phyloP scores from a whole-genome alignment of 1,140 invertebrate genomes.

The Bombus cullumanus region DNA sequence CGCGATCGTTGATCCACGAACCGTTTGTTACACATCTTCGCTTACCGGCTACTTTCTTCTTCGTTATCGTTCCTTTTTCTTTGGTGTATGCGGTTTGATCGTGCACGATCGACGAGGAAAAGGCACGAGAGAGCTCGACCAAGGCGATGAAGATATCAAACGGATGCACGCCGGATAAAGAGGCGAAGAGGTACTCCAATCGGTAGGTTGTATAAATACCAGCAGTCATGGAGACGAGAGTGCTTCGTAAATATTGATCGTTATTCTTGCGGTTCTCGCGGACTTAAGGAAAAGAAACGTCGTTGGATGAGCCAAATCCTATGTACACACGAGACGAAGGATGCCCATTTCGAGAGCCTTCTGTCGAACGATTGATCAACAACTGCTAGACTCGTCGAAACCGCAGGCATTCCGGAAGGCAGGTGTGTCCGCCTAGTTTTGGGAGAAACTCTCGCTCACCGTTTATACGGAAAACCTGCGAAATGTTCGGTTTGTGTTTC shows the following conservation, averaged over 20 bases:
- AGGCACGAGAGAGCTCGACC: neutral
- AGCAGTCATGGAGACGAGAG: slow-evolving; percentile 65
- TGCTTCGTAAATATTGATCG: slow-evolving; percentile 75
- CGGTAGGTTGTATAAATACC: slow-evolving; percentile 55
- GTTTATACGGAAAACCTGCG: slow-evolving; percentile 31
- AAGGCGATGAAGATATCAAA: slow-evolving; percentile 65
- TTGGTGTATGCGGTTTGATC: neutral
- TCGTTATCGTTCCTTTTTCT: slow-evolving; percentile 9
- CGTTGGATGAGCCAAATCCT: slow-evolving; percentile 60
- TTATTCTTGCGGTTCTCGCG: slow-evolving; percentile 48
- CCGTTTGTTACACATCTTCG: slow-evolving; percentile 72
- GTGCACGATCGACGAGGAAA: slow-evolving; percentile 37
- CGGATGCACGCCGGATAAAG: slow-evolving; percentile 63
- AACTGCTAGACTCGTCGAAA: slow-evolving; percentile 1
- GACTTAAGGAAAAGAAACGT: slow-evolving; percentile 17
- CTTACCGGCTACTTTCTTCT: slow-evolving; percentile 24
- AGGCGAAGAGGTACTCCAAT: slow-evolving; percentile 61
- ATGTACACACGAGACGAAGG: slow-evolving; percentile 34
- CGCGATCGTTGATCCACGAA: slow-evolving; percentile 70
- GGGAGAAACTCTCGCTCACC: neutral
- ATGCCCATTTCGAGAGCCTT: slow-evolving; percentile 25
- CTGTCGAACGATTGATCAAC: neutral
- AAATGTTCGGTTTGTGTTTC: slow-evolving; percentile 30
- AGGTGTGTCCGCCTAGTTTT: slow-evolving; percentile 36
- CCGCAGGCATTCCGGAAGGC: slow-evolving; percentile 29